Conservation (phyloP, 1,140 invertebrate genomes). For the Argopecten irradians region DNA sequence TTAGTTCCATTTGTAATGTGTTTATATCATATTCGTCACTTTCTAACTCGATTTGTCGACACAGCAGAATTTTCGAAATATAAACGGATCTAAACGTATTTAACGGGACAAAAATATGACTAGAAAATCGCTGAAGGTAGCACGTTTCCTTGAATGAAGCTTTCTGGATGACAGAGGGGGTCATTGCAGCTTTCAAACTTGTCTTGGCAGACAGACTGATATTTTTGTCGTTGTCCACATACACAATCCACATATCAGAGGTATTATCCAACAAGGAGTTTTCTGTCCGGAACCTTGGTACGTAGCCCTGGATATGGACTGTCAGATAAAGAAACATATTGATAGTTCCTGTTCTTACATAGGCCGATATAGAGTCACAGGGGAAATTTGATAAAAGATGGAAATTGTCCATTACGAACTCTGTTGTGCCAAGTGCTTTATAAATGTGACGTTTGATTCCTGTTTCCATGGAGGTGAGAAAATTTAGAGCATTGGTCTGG, state of each 20-base stretch:
- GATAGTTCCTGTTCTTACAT: background rate
- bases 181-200: background rate
- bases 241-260: background rate
- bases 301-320: background rate
- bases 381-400: background rate
- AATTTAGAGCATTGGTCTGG: background rate
- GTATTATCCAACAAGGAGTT: background rate
- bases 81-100: background rate
- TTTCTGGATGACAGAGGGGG: background rate
- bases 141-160: background rate
- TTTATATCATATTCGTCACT: background rate
- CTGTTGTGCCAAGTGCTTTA: background rate
- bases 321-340: background rate
- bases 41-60: slow-evolving; percentile 23
- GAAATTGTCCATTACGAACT: background rate
- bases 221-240: background rate
- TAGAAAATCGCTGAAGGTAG: background rate
- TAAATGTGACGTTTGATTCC: background rate
- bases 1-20: background rate
- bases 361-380: background rate
- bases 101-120: background rate
- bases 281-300: background rate
- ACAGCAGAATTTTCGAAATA: background rate
- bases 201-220: background rate
- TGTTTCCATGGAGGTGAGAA: background rate